A percentile compares a stretch with the other conserved stretches of the same genome.
phyloP scores from a whole-genome alignment of 1,140 invertebrate species.

The Matsumurasca onukii region DNA sequence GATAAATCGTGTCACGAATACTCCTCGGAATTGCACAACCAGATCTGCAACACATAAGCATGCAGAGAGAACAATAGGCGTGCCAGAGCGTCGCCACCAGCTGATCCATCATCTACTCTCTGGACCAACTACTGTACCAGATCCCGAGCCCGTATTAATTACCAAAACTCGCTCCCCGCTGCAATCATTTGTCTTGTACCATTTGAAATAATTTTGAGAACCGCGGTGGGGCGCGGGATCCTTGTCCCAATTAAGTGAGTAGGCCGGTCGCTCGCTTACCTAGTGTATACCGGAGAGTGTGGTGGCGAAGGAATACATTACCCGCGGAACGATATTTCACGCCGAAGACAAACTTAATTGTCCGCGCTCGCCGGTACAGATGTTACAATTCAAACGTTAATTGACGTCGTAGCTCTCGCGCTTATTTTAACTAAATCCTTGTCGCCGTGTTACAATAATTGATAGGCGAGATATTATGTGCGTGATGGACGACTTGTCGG shows the following conservation, averaged over 20 bases:
- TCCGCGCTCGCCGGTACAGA: conserved; percentile 13
- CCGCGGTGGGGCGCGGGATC: neutral
- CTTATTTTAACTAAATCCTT: conserved; percentile 23
- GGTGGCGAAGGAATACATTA: conserved; percentile 25
- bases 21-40: too few species aligned
- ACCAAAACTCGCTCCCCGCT: conserved; percentile 15
- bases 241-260: conserved; percentile 28
- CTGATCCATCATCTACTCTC: neutral
- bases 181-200: conserved; percentile 27
- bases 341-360: conserved; percentile 29
- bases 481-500: too few species aligned
- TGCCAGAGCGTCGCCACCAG: neutral
- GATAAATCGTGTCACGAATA: too few species aligned
- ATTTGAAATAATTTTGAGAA: conserved; percentile 30
- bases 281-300: too few species aligned
- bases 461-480: neutral
- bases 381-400: conserved; percentile 21
- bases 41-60: too few species aligned
- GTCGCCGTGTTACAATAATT: neutral
- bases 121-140: neutral
- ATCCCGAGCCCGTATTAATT: conserved; percentile 21
- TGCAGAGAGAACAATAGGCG: neutral
- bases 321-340: conserved; percentile 24
- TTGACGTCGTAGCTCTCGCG: conserved; percentile 4
- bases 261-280: too few species aligned